phyloP scores from a whole-genome alignment of 2,113 vertebrate species.

The Rhabdomys dilectus region DNA sequence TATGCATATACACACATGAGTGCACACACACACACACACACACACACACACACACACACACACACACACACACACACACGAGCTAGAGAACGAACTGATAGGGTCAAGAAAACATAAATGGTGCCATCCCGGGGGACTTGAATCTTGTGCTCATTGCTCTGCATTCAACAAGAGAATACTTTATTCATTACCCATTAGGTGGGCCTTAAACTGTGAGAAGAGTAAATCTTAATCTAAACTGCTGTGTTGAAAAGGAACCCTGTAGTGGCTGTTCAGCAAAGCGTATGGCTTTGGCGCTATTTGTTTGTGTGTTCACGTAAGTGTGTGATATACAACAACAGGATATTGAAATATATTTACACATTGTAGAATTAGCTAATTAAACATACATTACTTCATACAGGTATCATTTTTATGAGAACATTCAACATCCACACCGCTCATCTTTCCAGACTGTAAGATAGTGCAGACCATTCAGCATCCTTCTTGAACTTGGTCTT shows the following conservation, averaged over 20 bases:
- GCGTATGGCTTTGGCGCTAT: neutral
- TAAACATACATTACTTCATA: neutral
- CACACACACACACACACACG: neutral
- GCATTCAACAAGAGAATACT: neutral
- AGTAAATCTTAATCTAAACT: neutral
- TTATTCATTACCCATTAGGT: neutral
- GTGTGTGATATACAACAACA: neutral
- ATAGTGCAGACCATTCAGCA: too few species aligned
- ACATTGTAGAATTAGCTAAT: neutral
- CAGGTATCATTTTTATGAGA: neutral
- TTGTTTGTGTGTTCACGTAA: neutral
- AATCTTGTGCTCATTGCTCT: neutral
- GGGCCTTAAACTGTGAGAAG: too few species aligned
- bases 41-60: neutral
- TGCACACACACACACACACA: neutral
- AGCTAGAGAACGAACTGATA: neutral
- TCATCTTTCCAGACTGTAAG: neutral
- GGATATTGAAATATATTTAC: neutral
- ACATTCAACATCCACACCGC: neutral
- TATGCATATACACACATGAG: neutral
- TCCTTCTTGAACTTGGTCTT: neutral
- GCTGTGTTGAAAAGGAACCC: neutral
- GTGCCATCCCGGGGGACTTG: neutral
- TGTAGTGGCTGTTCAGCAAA: neutral
- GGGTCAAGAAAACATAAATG: neutral